Evolutionary conservation across 2,797 vertebrate genomes (phyloP).

Genomic region (Hipposideros larvatus): DNA sequence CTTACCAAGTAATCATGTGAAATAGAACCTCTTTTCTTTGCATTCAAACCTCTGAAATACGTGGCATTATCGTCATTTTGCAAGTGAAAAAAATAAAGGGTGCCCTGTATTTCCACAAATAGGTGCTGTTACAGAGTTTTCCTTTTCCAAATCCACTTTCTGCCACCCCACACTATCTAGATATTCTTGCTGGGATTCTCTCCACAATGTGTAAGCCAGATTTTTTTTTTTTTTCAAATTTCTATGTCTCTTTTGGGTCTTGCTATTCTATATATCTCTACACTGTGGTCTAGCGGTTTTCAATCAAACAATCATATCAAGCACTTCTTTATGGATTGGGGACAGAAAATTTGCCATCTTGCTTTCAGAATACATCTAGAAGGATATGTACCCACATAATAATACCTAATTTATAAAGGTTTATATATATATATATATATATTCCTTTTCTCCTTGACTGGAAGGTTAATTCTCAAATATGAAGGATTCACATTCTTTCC

Average conservation of each 20-base stretch:
- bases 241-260: neutral
- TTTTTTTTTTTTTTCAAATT: neutral
- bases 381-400: neutral
- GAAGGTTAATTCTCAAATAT: slow-evolving; percentile 13
- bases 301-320: neutral
- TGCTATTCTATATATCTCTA: neutral
- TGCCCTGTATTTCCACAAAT: neutral
- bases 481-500: slow-evolving; percentile 27
- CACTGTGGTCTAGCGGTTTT: neutral
- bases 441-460: neutral
- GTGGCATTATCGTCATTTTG: neutral
- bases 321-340: neutral
- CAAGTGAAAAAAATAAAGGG: neutral
- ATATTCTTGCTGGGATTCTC: neutral
- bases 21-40: neutral
- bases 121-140: neutral
- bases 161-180: neutral
- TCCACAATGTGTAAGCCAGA: neutral
- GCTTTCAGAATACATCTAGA: neutral
- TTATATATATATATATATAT: neutral
- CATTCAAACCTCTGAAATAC: neutral
- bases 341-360: neutral
- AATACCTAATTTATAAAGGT: neutral
- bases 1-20: neutral
- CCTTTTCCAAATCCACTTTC: neutral